Conservation (phyloP, 1,140 invertebrate genomes). For the Procambarus clarkii region DNA sequence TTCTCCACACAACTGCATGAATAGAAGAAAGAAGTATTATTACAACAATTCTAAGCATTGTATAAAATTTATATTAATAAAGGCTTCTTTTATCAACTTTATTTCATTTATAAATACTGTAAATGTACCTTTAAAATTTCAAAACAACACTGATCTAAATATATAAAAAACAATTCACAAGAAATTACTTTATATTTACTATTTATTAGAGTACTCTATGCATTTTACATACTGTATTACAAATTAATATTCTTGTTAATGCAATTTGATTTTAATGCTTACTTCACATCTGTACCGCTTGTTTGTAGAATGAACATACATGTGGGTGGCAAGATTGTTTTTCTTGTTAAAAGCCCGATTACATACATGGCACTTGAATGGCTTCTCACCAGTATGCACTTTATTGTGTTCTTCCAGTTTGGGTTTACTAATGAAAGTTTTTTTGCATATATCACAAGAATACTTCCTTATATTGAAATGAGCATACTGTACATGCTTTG, state of each 20-base stretch:
- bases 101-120: too few relatives aligned
- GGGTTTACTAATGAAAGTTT: conserved; percentile 47
- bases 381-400: conserved; percentile 57
- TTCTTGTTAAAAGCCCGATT: conserved; percentile 60
- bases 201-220: too few relatives aligned
- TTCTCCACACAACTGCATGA: conserved; percentile 54
- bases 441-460: conserved; percentile 46
- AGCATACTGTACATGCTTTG: conserved; percentile 51
- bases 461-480: conserved; percentile 54
- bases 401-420: conserved; percentile 58
- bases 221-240: too few relatives aligned
- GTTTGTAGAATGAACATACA: conserved; percentile 54
- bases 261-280: conserved; percentile 1
- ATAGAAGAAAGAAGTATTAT: not conserved
- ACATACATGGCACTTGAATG: conserved; percentile 46
- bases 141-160: too few relatives aligned
- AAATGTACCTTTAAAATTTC: too few relatives aligned
- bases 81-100: too few relatives aligned
- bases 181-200: too few relatives aligned
- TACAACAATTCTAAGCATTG: not conserved
- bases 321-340: conserved; percentile 46
- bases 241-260: not conserved
- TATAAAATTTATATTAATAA: not conserved
- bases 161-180: too few relatives aligned
- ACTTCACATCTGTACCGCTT: conserved; percentile 58